Percentiles rank a stretch among this genome's conserved stretches.
Evolutionary conservation across 2,797 vertebrate species (phyloP).

Genomic region (Phrynocephalus guinanensis): DNA sequence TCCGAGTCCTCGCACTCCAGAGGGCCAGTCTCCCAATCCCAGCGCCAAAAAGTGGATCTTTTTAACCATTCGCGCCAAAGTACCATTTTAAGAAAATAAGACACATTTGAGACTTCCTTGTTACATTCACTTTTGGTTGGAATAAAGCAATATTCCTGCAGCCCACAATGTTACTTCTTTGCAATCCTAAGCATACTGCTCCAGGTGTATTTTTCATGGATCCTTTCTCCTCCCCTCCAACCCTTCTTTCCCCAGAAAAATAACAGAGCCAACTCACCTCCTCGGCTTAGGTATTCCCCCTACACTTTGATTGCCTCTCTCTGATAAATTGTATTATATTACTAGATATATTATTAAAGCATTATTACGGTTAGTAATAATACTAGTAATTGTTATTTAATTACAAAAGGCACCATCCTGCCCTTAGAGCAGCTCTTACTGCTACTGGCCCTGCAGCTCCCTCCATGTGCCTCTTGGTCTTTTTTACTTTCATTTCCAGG

Average conservation of each 20-base stretch:
- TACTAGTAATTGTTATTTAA: constrained; percentile 83
- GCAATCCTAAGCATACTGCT: constrained; percentile 39
- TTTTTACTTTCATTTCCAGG: constrained; percentile 82
- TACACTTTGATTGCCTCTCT: constrained; percentile 76
- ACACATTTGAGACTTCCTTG: not conserved
- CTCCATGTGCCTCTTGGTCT: constrained; percentile 79
- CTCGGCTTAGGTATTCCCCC: constrained; percentile 73
- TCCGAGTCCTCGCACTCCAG: not conserved
- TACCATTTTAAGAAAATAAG: not conserved
- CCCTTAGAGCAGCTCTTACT: constrained; percentile 62
- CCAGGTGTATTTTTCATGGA: constrained; percentile 34
- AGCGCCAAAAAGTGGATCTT: constrained; percentile 37
- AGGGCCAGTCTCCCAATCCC: not conserved
- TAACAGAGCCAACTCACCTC: constrained; percentile 78
- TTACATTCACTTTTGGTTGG: not conserved
- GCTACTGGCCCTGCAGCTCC: constrained; percentile 78
- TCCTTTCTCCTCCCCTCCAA: constrained; percentile 37
- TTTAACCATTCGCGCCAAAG: constrained; percentile 30
- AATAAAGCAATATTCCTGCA: constrained; percentile 9
- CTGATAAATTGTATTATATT: constrained; percentile 81
- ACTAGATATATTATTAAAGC: constrained; percentile 82
- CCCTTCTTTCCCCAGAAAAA: constrained; percentile 42
- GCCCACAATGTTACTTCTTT: not conserved
- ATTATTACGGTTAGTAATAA: constrained; percentile 84
- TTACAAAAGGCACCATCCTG: constrained; percentile 81